Percentiles rank a stretch among this genome's conserved stretches.
Conservation (phyloP, 2,888 invertebrate species). For the Leucophenga montana region DNA sequence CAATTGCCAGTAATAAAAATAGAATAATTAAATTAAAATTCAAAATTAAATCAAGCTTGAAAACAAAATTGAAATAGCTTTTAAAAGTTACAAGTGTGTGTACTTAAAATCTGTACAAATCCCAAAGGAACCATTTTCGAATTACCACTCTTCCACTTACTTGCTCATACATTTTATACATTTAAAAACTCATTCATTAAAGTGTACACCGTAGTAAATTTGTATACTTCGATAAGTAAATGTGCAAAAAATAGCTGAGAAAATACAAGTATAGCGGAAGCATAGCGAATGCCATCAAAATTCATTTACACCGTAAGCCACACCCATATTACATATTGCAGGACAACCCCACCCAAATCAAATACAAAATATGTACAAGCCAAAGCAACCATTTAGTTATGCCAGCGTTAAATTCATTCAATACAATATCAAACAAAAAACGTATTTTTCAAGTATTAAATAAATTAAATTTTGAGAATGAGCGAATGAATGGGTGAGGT, state of each 20-base stretch:
- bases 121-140: conserved; percentile 13
- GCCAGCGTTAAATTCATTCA: conserved; percentile 36
- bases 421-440: conserved; percentile 58
- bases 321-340: conserved; percentile 25
- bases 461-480: conserved; percentile 53
- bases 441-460: conserved; percentile 64
- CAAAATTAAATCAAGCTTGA: no score
- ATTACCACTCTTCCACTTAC: not conserved
- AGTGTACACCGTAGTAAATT: not conserved
- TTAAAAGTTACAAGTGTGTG: not conserved
- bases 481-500: no score
- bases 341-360: conserved; percentile 17
- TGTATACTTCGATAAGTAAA: not conserved
- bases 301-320: conserved; percentile 56
- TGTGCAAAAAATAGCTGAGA: not conserved
- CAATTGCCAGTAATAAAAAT: no score
- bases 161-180: conserved; percentile 21
- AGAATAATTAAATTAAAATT: no score
- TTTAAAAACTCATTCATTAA: conserved; percentile 26
- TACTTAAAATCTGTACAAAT: not conserved
- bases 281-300: conserved; percentile 53
- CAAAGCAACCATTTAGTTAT: not conserved
- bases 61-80: not conserved
- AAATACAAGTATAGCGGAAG: conserved; percentile 38
- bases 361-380: conserved; percentile 15